A percentile compares a stretch with the other conserved stretches of the same genome.
Evolutionary conservation across 2,797 vertebrate genomes (phyloP).

Genomic region (Channallabes apus): DNA sequence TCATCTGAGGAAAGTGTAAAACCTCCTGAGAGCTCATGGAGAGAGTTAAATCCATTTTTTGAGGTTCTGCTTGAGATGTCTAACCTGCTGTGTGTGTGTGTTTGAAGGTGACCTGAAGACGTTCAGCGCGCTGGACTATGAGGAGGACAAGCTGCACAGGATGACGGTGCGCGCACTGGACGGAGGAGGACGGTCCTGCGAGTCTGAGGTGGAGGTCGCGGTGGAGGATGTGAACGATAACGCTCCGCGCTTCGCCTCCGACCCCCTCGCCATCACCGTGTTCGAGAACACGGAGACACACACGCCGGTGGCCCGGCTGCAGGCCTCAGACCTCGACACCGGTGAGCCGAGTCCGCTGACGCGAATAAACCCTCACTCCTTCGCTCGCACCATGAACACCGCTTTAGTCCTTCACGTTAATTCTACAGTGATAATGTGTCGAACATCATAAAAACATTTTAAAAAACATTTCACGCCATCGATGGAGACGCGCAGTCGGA

Average conservation of each 20-base stretch:
- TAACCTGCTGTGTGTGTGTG: conserved; percentile 33
- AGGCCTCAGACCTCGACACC: conserved; percentile 84
- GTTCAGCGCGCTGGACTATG: conserved; percentile 81
- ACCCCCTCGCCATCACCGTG: conserved; percentile 85
- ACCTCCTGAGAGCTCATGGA: neutral
- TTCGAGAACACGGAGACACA: conserved; percentile 94
- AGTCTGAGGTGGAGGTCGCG: conserved; percentile 78
- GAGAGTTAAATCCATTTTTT: neutral
- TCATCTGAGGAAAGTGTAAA: neutral
- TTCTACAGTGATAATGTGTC: no score
- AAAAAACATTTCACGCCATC: neutral
- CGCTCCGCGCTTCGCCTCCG: conserved; percentile 83
- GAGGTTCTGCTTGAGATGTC: neutral
- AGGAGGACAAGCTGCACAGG: conserved; percentile 80
- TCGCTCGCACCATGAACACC: neutral
- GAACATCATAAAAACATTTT: neutral
- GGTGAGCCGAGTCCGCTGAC: conserved; percentile 70
- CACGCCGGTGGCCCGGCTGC: conserved; percentile 86
- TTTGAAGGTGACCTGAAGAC: conserved; percentile 93
- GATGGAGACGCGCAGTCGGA: neutral
- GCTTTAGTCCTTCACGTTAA: neutral
- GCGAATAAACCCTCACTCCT: neutral
- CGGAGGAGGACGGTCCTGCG: conserved; percentile 89
- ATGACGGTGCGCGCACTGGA: conserved; percentile 86
- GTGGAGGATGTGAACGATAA: conserved; percentile 96